phyloP scores from a whole-genome alignment of 2,113 vertebrate genomes.

The Nothoprocta perdicaria region DNA sequence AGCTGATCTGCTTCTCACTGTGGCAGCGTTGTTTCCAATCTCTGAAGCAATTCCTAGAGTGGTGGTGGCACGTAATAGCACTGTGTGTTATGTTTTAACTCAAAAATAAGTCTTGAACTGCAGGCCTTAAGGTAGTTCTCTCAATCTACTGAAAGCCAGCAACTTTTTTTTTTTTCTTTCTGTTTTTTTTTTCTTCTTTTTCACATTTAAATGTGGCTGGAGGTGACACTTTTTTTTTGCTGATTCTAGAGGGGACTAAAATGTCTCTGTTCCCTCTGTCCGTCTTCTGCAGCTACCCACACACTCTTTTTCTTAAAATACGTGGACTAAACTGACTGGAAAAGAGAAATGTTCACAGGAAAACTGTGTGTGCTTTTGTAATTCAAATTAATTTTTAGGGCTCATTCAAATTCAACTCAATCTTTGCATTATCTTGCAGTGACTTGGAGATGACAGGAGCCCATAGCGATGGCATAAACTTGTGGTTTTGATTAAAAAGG shows the following conservation, averaged over 20 bases:
- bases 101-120: not conserved
- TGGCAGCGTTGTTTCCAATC: not conserved
- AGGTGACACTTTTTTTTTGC: not conserved
- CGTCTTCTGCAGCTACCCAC: not conserved
- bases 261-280: not conserved
- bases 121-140: not conserved
- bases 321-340: not conserved
- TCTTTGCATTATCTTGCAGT: constrained; percentile 4
- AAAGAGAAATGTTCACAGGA: constrained; percentile 20
- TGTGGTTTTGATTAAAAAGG: constrained; percentile 21
- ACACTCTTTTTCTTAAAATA: not conserved
- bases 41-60: not conserved
- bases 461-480: constrained; percentile 4
- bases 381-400: constrained; percentile 35
- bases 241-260: not conserved
- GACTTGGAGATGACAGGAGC: not conserved
- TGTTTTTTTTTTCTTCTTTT: not conserved
- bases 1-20: not conserved
- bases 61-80: not conserved
- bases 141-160: not conserved
- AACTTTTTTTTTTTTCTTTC: not conserved
- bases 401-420: constrained; percentile 42
- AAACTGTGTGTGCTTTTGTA: not conserved
- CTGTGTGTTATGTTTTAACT: not conserved
- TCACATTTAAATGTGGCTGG: not conserved